A percentile compares a stretch with the other conserved stretches of the same genome.
These are phyloP conservation scores for Promerops cafer DNA, from an alignment of 2,113 vertebrate genomes.

Conservation along the genomic window DNA sequence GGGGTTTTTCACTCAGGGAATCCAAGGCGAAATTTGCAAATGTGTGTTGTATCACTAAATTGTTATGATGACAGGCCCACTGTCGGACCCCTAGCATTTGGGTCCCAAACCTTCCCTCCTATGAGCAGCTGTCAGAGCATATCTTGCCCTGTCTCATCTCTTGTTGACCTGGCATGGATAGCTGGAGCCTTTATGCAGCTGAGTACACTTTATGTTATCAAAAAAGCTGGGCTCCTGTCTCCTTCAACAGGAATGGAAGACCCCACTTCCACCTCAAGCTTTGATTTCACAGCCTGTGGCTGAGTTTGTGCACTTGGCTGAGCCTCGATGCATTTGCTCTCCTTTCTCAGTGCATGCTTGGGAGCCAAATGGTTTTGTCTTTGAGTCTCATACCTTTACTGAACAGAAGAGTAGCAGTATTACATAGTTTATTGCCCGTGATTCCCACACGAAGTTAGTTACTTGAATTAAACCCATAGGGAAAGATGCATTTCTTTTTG, in stretches of 20 bases:
- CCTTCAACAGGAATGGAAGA: neutral
- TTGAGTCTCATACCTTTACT: neutral
- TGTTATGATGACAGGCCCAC: fast-evolving
- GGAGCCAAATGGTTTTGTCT: neutral
- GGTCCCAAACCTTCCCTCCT: neutral
- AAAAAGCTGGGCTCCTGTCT: neutral
- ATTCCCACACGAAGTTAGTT: neutral
- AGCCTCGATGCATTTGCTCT: fast-evolving
- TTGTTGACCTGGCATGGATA: fast-evolving
- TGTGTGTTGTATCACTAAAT: neutral
- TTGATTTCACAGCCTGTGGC: fast-evolving
- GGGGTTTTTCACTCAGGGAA: neutral
- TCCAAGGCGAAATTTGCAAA: neutral
- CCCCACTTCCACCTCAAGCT: neutral
- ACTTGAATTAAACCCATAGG: neutral
- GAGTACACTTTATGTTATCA: neutral
- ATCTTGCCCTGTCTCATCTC: neutral
- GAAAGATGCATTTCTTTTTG: neutral
- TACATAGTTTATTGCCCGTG: neutral
- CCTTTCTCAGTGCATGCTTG: neutral
- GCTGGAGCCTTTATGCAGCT: neutral
- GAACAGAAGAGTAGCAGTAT: neutral
- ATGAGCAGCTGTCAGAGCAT: fast-evolving
- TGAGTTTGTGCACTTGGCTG: neutral
- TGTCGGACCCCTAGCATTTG: neutral